Base-by-base conservation (phyloP, 2,888 invertebrate genomes). In the Idaea straminata region DNA sequence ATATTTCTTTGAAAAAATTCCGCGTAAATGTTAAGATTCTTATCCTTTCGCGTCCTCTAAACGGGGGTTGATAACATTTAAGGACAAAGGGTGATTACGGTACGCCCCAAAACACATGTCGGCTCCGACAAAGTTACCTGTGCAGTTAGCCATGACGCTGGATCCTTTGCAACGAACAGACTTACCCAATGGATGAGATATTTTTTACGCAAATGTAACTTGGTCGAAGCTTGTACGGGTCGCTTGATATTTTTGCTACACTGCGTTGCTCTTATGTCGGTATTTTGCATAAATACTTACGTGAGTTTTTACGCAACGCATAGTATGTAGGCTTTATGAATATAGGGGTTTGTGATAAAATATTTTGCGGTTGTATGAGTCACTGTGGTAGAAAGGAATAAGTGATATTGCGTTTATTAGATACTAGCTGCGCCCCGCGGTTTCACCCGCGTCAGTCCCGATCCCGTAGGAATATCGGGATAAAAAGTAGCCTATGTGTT, bases 31-130 rank as follows among this genome's bases (percentile, higher is more conserved):
- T 25, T 13, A 47, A 47, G 47, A 13, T 13, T 25, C 25, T 25
- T 25, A n/a, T 25, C 25, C 25, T 25, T 25, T 25, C 10, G 47
- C 47, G 6, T 10, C 47, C 47, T 47, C 47, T 47, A 47, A 47
- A 47, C 47, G 47, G 47, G 47, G 47, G 47, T 47, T 47, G 47
- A 47, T 47, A 47, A 47, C 47, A 47, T 47, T 47, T 47, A 47
- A 47, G 47, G 13, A 47, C 47, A 47, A 47, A 47, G 47, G 47
- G 47, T 47, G 47, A 47, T 47, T 47, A 47, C 47, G 47, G 47
- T 10, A 47, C 47, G 47, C 47, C 47, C 47, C 13, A 47, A 47
- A 47, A 47, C 47, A 47, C 47, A 47, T 47, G 47, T 47, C 13
- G 2, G 2, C 47, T 47, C 47, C 47, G 47, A 47, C 47, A 47